Conservation (phyloP, 1,140 invertebrate genomes). For the Bombyx mandarina region DNA sequence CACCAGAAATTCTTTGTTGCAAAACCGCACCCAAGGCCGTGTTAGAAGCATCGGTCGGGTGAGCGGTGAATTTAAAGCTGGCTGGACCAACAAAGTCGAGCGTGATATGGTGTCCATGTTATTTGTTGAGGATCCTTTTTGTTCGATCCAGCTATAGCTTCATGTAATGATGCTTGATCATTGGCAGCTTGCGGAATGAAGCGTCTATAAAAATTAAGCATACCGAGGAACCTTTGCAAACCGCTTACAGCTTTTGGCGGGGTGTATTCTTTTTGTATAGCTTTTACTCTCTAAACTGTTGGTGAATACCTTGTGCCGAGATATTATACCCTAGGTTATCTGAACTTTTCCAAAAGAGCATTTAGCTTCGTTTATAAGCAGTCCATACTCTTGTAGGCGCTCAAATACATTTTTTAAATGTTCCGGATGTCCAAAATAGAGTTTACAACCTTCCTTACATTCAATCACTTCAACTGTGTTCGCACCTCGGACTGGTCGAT, state of each 20-base stretch:
- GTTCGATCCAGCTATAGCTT: background rate
- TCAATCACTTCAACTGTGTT: no score
- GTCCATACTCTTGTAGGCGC: no score
- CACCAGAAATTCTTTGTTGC: constrained; percentile 24
- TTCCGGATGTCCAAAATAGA: no score
- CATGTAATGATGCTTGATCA: background rate
- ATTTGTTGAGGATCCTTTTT: background rate
- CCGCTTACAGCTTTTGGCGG: background rate
- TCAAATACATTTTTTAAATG: no score
- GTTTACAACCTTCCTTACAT: no score
- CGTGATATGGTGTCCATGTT: background rate
- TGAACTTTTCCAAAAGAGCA: no score
- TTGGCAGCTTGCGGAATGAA: background rate
- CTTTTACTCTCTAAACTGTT: no score
- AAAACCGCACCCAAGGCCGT: constrained; percentile 38
- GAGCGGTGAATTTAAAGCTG: background rate
- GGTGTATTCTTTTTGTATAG: background rate
- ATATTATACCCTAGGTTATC: no score
- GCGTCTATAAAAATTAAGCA: background rate
- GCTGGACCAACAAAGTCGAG: background rate
- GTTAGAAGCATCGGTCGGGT: constrained; percentile 36
- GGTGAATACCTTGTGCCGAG: no score
- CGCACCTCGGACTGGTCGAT: no score
- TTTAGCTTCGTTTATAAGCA: no score
- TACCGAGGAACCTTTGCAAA: background rate